Conservation (phyloP, 2,113 vertebrate species). For the Channa argus region DNA sequence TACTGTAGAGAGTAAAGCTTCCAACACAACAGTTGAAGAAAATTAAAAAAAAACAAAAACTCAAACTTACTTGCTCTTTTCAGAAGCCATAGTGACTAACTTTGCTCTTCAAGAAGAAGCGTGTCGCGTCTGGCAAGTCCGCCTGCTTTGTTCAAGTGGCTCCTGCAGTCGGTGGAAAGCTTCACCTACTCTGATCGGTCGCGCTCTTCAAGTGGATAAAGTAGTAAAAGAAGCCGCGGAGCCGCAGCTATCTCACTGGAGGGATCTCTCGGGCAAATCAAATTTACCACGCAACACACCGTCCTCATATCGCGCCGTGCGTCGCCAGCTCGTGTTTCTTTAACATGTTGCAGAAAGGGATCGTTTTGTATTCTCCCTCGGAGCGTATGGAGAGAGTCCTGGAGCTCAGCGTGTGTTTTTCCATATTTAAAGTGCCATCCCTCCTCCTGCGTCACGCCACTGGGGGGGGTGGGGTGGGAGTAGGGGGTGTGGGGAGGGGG, state of each 20-base stretch:
- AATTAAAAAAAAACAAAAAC: neutral
- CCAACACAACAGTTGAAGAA: neutral
- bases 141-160: neutral
- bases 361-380: neutral
- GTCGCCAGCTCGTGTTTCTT: neutral
- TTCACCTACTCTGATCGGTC: neutral
- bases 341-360: conserved; percentile 31
- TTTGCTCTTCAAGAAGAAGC: neutral
- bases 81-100: conserved; percentile 74
- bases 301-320: conserved; percentile 49
- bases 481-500: conserved; percentile 31
- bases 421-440: conserved; percentile 84
- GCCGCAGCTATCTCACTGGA: conserved; percentile 45
- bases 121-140: conserved; percentile 1
- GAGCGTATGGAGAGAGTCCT: conserved; percentile 32
- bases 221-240: neutral
- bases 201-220: conserved; percentile 17
- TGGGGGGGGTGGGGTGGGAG: conserved; percentile 47
- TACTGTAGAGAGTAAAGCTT: no score
- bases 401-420: conserved; percentile 66
- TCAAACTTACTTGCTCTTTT: conserved; percentile 83
- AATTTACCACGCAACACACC: neutral
- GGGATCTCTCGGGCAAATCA: conserved; percentile 29
- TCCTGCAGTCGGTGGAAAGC: neutral
- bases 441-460: conserved; percentile 80